These are phyloP conservation scores for Teleogryllus occipitalis DNA, from an alignment of 1,140 invertebrate species.

Conservation along the genomic window DNA sequence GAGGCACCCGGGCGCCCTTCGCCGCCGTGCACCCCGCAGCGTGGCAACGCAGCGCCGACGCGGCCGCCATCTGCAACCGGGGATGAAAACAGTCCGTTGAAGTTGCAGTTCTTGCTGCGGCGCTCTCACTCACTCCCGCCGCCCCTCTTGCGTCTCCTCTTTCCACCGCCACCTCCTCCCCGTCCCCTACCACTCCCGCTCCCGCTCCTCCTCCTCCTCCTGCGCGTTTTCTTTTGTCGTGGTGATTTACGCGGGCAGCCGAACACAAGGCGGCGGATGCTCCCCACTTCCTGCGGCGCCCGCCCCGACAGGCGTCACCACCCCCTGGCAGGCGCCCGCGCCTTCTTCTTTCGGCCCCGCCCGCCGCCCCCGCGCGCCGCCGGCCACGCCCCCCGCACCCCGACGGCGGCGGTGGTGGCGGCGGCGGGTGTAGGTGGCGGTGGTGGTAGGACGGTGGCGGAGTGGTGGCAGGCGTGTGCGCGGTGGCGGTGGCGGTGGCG, in stretches of 20 bases:
- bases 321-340: too few relatives aligned
- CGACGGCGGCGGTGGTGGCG: too few relatives aligned
- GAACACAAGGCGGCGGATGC: neutral
- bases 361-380: too few relatives aligned
- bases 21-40: neutral
- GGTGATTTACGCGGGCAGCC: neutral
- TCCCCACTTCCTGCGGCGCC: neutral
- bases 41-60: neutral
- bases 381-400: too few relatives aligned
- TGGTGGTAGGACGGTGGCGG: too few relatives aligned
- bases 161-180: neutral
- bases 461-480: too few relatives aligned
- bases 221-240: neutral
- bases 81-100: slow-evolving; percentile 1
- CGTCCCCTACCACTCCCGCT: neutral
- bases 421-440: too few relatives aligned
- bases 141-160: neutral
- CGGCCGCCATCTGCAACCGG: neutral
- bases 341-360: too few relatives aligned
- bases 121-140: neutral
- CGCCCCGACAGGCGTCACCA: too few relatives aligned
- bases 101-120: neutral
- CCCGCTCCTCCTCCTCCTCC: neutral
- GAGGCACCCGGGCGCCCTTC: too few relatives aligned
- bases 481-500: too few relatives aligned